These are phyloP conservation scores for Acanthis flammea DNA, from an alignment of 2,797 vertebrate genomes.

Conservation along the genomic window DNA sequence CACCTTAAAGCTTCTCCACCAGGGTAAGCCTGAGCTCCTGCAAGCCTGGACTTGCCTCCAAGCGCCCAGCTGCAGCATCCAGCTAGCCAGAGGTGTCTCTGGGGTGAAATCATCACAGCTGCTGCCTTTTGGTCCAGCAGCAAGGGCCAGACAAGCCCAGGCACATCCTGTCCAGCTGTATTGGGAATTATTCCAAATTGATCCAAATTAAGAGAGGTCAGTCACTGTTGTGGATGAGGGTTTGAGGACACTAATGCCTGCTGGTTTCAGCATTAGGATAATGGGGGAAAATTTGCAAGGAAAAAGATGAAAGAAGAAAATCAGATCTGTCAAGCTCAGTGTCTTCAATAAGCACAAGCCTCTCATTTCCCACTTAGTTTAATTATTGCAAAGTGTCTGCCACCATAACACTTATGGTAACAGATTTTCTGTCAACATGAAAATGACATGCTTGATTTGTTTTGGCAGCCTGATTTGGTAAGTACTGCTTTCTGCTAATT, in stretches of 20 bases:
- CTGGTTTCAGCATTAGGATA: not conserved
- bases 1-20: no score
- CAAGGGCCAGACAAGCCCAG: not conserved
- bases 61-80: no score
- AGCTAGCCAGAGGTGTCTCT: no score
- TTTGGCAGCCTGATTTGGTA: not conserved
- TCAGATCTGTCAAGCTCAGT: not conserved
- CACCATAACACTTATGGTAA: accelerated
- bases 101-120: no score
- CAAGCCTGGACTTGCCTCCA: no score
- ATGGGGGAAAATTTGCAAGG: not conserved
- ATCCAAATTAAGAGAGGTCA: not conserved
- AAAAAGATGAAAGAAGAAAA: not conserved
- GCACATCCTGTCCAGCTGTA: not conserved
- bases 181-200: not conserved
- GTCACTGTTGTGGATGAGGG: accelerated
- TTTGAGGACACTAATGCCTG: not conserved
- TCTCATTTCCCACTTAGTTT: not conserved
- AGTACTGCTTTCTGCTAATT: not conserved
- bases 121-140: no score
- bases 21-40: no score
- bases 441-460: not conserved
- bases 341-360: not conserved
- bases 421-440: not conserved
- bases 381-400: not conserved